Base-by-base conservation (phyloP, 37 sponge, comb jelly and placozoan species). In the Diacarnus erythraeanus region DNA sequence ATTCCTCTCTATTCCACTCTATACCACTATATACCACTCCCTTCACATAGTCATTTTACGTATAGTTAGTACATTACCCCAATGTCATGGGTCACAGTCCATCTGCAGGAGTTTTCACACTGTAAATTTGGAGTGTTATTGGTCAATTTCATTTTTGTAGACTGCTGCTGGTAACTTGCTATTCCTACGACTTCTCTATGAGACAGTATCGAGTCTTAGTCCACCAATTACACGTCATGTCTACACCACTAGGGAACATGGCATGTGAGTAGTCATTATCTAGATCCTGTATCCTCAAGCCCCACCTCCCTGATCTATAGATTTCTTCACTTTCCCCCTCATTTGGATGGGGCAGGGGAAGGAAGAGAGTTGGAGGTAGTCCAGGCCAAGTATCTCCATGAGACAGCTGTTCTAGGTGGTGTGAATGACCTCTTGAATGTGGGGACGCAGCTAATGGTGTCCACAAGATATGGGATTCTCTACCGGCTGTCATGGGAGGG, bases 401-500 rank as follows among this genome's bases (percentile, higher is more conserved):
- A 77, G 47, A 74, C 82, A n/a, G 66, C 77, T 26, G 79, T 88
- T 0, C 64, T 73, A 8, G 83, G 89, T 10, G 74, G 74, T 5
- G 29, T 57, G 34, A 3, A 12, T 57, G 64, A 74, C 54, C 0
- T 88, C 70, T 37, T 79, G 31, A 43, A 60, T 68, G 70, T 88
- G 18, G 76, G 75, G 10, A 69, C 26, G 35, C 58, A 56, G 68
- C 76, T 87, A 71, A 30, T 83, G 47, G 78, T 87, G 0, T 54
- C 80, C 41, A 87, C 79, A 0, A 74, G 80, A 6, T 66, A 65
- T 71, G 88, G 88, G 0, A 30, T 72, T 40, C 79, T 91, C 20
- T 81, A 91, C 72, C 61, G 87, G 9, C 12, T 91, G 33, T 76
- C 54, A 66, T 91, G 92, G 92, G 75, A 83, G 43, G 92, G 92